These are phyloP conservation scores for Vollenhovia emeryi DNA, from an alignment of 1,140 invertebrate genomes.

Conservation along the genomic window DNA sequence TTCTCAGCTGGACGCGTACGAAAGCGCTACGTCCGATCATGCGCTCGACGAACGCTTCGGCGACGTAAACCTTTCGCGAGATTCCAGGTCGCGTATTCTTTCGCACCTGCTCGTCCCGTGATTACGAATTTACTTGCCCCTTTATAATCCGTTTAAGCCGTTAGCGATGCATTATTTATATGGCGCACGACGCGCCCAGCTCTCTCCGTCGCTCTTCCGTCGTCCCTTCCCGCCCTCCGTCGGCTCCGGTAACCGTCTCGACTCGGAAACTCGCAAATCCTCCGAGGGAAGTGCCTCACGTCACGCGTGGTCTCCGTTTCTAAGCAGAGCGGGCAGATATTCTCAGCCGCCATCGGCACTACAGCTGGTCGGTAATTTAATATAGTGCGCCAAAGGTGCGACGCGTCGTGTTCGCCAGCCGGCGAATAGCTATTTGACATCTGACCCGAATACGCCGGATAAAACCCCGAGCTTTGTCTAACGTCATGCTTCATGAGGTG, in stretches of 20 bases:
- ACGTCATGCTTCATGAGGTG: slow-evolving; percentile 18
- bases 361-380: slow-evolving; percentile 20
- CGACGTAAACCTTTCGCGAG: neutral
- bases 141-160: neutral
- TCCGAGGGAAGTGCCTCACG: neutral
- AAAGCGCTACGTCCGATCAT: neutral
- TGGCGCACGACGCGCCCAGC: neutral
- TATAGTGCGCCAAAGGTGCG: slow-evolving; percentile 27
- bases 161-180: neutral
- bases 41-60: slow-evolving; percentile 4
- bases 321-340: neutral
- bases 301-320: neutral
- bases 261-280: neutral
- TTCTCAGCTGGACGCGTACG: neutral
- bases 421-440: slow-evolving; percentile 21
- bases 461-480: slow-evolving; percentile 46
- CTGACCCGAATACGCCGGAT: slow-evolving; percentile 30
- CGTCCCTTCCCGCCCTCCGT: neutral
- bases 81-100: neutral
- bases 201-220: neutral
- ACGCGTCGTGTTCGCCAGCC: slow-evolving; percentile 20
- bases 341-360: neutral
- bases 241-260: neutral
- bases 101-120: neutral
- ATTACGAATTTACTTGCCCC: slow-evolving; percentile 2